Evolutionary conservation across 2,797 vertebrate genomes (phyloP).

Genomic region (Xyrichtys novacula): DNA sequence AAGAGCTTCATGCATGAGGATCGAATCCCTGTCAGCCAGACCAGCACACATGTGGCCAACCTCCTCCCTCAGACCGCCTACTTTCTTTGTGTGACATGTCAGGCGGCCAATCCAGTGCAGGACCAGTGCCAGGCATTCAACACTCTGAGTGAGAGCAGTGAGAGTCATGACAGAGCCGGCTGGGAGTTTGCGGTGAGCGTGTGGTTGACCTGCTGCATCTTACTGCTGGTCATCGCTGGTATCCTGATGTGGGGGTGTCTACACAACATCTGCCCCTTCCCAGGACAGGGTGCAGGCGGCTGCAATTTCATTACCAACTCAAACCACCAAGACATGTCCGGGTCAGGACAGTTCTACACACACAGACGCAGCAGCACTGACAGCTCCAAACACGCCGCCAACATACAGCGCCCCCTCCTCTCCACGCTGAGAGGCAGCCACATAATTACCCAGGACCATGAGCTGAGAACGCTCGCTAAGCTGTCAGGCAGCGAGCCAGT

Average conservation of each 20-base stretch:
- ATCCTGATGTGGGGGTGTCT: constrained; percentile 89
- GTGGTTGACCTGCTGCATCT: constrained; percentile 90
- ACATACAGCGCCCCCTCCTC: constrained; percentile 75
- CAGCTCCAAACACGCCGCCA: constrained; percentile 65
- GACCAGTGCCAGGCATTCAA: constrained; percentile 91
- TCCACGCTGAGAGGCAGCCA: constrained; percentile 31
- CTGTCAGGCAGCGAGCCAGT: constrained; percentile 62
- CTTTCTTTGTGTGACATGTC: constrained; percentile 91
- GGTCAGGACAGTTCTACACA: constrained; percentile 58
- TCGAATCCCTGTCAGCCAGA: constrained; percentile 88
- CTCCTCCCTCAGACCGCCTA: constrained; percentile 90
- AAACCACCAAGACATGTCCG: constrained; percentile 29
- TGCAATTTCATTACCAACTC: constrained; percentile 40
- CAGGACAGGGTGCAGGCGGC: constrained; percentile 47
- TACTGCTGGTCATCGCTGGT: constrained; percentile 87
- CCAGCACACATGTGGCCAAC: constrained; percentile 84
- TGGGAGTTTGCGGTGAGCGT: constrained; percentile 89
- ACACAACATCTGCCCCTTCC: constrained; percentile 81
- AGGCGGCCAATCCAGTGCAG: constrained; percentile 86
- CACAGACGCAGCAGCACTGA: constrained; percentile 58
- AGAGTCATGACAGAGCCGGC: constrained; percentile 74
- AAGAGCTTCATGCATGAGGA: constrained; percentile 90
- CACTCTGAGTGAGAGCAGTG: constrained; percentile 79
- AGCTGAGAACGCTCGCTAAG: constrained; percentile 66
- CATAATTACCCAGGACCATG: constrained; percentile 64